A percentile compares a stretch with the other conserved stretches of the same genome.
These are phyloP conservation scores for Dasysyrphus albostriatus DNA, from an alignment of 2,888 invertebrate genomes.

Conservation along the genomic window DNA sequence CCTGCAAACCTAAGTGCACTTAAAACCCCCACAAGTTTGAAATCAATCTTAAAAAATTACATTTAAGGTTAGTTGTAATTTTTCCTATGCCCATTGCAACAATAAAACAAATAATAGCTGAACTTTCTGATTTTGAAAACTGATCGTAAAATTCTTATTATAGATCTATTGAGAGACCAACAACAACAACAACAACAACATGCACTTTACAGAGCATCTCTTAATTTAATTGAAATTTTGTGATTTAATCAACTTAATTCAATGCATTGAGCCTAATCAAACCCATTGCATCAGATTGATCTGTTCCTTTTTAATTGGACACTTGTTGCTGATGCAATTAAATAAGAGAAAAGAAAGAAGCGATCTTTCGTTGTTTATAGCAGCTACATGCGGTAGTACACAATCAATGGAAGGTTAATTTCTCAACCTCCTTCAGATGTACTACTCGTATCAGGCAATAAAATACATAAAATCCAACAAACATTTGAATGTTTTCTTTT, in stretches of 20 bases:
- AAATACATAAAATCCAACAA: conserved; percentile 18
- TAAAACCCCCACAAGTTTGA: neutral
- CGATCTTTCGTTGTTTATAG: conserved; percentile 6
- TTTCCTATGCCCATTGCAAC: neutral
- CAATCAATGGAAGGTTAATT: conserved; percentile 19
- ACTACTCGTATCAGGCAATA: neutral
- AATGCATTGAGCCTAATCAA: conserved; percentile 35
- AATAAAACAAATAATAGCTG: neutral
- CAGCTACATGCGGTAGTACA: conserved; percentile 20
- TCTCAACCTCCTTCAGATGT: neutral
- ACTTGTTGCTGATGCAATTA: conserved; percentile 42
- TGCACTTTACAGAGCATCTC: neutral
- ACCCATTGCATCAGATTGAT: conserved; percentile 14
- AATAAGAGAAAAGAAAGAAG: conserved; percentile 43
- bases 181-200: neutral
- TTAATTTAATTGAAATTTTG: conserved; percentile 32
- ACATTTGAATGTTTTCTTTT: neutral
- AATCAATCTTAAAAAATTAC: neutral
- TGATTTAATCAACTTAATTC: conserved; percentile 47
- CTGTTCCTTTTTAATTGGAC: conserved; percentile 65
- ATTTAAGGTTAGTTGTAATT: neutral
- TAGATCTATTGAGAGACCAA: neutral
- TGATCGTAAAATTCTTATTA: conserved; percentile 1
- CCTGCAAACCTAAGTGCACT: neutral
- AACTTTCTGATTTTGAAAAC: neutral